Evolutionary conservation across 2,888 invertebrate genomes (phyloP), one percentile per base, ranked within the genome.

Genomic region (Acanthococcus lagerstroemiae): DNA sequence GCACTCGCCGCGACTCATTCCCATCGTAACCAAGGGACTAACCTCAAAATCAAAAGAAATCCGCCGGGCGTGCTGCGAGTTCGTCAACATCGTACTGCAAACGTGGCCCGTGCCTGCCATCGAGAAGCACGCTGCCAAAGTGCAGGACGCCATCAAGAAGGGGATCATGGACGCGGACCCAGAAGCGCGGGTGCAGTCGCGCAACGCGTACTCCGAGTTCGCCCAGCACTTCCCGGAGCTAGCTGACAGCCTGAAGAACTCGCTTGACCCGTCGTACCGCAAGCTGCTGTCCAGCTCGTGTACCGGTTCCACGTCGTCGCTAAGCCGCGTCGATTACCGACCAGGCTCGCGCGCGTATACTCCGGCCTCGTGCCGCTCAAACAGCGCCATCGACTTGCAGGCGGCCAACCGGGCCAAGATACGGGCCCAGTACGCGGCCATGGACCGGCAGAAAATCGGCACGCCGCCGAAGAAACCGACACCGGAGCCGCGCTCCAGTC

Each of bases 91-190:
- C 70, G 79, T 96, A 67, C 79, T 96, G 67, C 87, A 88, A 72
- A 84, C 84, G 44, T 99, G 97, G 97, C 84, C 88, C 17, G 82
- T 87, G 0, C 82, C 84, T 71, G 80, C 85, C 0, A 77, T 97
- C 65, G 95, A 95, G 75, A 86, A 84, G 73, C 90, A 94, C 75
- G 83, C 88, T 52, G 77, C 81, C 0, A 78, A 83, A 1, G 76
- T 99, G 3, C 84, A 88, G 69, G 95, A 95, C 70, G 86, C 90
- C 1, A 84, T 97, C 21, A 83, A 86, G 69, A 85, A 85, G 70
- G 95, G 94, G 0, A 87, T 96, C 69, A 83, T 86, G 1, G 97
- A 99, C 80, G 95, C 97, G 0, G 97, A 99, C 77, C 84, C 88
- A 26, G 89, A 89, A 61, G 94, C 95, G 0, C 79, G 97, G 71